Conservation (phyloP, 2,888 invertebrate genomes). For the Drosophila differens region DNA sequence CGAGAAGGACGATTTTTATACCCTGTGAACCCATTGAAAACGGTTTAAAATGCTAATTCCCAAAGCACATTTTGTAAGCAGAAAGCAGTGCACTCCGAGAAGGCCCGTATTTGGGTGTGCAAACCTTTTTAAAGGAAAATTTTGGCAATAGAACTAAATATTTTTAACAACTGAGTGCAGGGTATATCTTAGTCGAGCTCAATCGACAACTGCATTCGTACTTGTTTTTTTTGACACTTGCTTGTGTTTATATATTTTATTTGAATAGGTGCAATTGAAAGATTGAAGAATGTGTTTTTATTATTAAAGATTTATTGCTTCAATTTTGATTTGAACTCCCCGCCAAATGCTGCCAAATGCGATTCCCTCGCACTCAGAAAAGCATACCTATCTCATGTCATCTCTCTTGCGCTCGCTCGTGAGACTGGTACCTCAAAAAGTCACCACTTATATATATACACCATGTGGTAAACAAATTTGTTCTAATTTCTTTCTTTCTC, state of each 20-base stretch:
- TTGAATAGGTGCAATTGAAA: background rate
- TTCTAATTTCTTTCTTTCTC: constrained; percentile 60
- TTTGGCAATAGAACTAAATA: background rate
- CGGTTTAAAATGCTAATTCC: background rate
- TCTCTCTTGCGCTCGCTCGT: background rate
- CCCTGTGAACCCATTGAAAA: background rate
- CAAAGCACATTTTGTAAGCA: background rate
- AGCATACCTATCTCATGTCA: background rate
- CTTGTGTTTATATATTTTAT: background rate
- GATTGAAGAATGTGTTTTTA: background rate
- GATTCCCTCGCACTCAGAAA: background rate
- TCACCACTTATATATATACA: constrained; percentile 14
- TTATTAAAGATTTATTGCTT: background rate
- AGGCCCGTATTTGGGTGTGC: background rate
- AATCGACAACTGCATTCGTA: background rate
- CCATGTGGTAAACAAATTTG: constrained; percentile 52
- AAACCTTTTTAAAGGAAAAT: background rate
- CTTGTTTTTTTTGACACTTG: background rate
- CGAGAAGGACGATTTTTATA: background rate
- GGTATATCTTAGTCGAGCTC: background rate
- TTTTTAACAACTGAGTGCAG: background rate
- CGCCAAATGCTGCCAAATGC: background rate
- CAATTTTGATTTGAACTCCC: background rate
- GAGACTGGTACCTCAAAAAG: background rate
- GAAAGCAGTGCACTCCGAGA: background rate